Conservation (phyloP, 2,113 vertebrate species). For the Paradisaea rubra region DNA sequence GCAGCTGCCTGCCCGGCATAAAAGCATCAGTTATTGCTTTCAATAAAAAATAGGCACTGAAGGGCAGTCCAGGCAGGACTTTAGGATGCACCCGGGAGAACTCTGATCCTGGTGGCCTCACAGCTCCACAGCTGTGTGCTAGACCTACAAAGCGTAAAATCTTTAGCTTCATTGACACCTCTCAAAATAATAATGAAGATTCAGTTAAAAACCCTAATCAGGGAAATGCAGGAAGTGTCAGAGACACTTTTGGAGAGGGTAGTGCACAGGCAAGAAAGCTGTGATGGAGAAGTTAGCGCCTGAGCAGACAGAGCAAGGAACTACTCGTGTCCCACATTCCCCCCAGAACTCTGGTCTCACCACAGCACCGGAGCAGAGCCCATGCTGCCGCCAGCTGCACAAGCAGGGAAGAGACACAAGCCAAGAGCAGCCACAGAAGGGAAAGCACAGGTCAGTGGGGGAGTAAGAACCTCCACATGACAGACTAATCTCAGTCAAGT, state of each 20-base stretch:
- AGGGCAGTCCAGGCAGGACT: not conserved
- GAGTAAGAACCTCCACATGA: constrained; percentile 33
- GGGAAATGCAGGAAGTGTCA: not conserved
- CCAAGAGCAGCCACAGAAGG: not conserved
- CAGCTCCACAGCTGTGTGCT: not conserved
- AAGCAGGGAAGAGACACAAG: not conserved
- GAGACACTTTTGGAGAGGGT: not conserved
- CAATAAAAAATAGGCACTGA: not conserved
- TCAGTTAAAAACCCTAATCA: not conserved
- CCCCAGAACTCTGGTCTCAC: not conserved
- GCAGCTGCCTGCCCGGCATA: not conserved
- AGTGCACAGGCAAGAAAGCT: not conserved
- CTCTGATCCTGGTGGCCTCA: not conserved
- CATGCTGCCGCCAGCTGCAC: not conserved
- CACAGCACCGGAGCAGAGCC: accelerated
- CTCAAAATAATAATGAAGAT: not conserved
- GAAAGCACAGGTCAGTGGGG: not conserved
- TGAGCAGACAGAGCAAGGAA: not conserved
- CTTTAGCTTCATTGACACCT: not conserved
- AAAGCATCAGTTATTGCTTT: not conserved
- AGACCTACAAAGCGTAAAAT: not conserved
- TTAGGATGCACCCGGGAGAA: not conserved
- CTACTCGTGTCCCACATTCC: accelerated
- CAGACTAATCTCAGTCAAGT: constrained; percentile 43
- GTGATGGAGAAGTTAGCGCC: not conserved